phyloP scores from a whole-genome alignment of 2,113 vertebrate species.

The Sphyrna mokarran region DNA sequence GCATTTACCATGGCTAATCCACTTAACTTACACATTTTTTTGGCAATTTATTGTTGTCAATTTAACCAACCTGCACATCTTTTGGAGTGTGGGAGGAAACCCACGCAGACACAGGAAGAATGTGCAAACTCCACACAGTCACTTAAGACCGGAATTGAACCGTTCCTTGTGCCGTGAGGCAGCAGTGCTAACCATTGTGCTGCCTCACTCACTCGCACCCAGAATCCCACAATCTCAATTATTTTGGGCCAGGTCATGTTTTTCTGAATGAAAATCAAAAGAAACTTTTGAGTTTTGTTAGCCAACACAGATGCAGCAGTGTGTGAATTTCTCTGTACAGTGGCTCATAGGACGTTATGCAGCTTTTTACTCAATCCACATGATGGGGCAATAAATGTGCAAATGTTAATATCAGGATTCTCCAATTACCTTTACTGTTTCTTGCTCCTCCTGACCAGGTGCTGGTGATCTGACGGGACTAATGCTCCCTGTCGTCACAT shows the following conservation, averaged over 20 bases:
- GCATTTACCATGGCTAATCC: no score
- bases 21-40: no score
- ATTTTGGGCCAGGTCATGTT: not conserved
- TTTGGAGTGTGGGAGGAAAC: no score
- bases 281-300: not conserved
- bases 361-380: not conserved
- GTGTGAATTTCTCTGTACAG: not conserved
- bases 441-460: not conserved
- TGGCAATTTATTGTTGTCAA: no score
- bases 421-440: slow-evolving; percentile 5
- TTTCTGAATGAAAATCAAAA: not conserved
- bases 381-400: not conserved
- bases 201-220: no score
- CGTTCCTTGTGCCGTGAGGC: no score
- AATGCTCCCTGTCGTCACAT: slow-evolving; percentile 45
- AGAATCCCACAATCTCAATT: not conserved
- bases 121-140: no score
- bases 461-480: not conserved
- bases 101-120: no score
- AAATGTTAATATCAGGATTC: no score
- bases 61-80: no score
- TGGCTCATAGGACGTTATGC: not conserved
- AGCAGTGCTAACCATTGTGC: no score
- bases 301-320: not conserved
- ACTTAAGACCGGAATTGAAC: no score